Evolutionary conservation across 2,888 invertebrate species (phyloP).

Genomic region (Drosophila nr. perissopoda): DNA sequence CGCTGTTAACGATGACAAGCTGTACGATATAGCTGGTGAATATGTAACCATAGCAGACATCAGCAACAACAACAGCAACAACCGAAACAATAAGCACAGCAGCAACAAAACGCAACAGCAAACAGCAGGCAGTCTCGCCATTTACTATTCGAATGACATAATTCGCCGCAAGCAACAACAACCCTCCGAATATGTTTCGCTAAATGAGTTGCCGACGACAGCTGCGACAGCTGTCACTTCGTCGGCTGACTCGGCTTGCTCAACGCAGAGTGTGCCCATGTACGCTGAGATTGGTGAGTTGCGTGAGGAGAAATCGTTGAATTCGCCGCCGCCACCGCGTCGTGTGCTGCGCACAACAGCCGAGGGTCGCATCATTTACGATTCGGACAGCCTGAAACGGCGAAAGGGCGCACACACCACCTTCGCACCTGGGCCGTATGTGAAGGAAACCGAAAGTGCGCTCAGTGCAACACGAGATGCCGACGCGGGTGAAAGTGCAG

Average conservation of each 20-base stretch:
- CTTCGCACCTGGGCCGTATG: constrained; percentile 94
- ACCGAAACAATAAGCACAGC: constrained; percentile 85
- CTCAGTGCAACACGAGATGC: constrained; percentile 68
- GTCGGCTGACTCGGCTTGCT: constrained; percentile 30
- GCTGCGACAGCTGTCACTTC: constrained; percentile 16
- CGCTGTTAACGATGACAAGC: constrained; percentile 83
- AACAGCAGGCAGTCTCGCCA: constrained; percentile 78
- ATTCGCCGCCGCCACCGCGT: constrained; percentile 83
- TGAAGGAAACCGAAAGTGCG: constrained; percentile 88
- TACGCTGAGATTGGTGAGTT: constrained; percentile 83
- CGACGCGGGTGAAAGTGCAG: constrained; percentile 70
- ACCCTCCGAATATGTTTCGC: constrained; percentile 89
- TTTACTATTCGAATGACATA: constrained; percentile 89
- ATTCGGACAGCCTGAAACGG: constrained; percentile 93
- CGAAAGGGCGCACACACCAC: constrained; percentile 92
- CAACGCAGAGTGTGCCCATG: constrained; percentile 73
- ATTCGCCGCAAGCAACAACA: constrained; percentile 84
- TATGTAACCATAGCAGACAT: constrained; percentile 95
- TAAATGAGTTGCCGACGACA: constrained; percentile 89
- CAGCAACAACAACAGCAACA: constrained; percentile 88
- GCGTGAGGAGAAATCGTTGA: constrained; percentile 73
- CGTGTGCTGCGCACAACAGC: constrained; percentile 91
- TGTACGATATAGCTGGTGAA: constrained; percentile 87
- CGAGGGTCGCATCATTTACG: constrained; percentile 94
- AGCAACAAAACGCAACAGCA: constrained; percentile 35